Evolutionary conservation across 92 coral and sea anemone species (phyloP), one percentile per base, ranked within the genome.

Genomic region (Ricordea florida): DNA sequence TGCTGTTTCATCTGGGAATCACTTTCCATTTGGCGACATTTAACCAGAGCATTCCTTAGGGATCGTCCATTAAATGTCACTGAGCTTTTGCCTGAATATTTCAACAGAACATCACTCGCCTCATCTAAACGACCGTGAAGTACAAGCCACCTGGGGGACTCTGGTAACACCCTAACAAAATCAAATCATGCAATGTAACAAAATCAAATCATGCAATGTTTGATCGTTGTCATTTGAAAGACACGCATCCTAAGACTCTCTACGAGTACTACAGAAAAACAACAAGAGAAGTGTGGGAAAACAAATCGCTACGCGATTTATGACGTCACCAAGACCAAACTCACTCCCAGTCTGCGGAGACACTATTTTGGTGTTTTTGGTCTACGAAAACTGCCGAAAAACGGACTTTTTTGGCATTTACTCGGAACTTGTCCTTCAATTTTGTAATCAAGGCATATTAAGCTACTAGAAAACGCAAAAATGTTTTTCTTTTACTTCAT

Each of bases 71-170:
- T 74, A 11, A 44, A 14, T 1, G 44, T 33, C 14, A 34, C 15
- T 6, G 47, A 72, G 22, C 53, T 64, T 35, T 78, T 66, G 17
- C 59, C 25, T 0, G 46, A 71, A 36, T 41, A 70, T 43, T 78
- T 85, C 46, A 52, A n/a, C 26, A 85, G 23, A 30, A 71, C 45
- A 1, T 18, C 47, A 34, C 53, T 11, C 5, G 90, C 85, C 5
- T 78, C 85, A 17, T 69, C 75, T 17, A 32, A 20, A 31, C 80
- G 81, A 29, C 75, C 77, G 38, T 78, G 63, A 18, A 32, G 40
- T 34, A 73, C 70, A 27, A 85, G 90, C 85, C 85, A 85, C 13
- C 91, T 80, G 13, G 86, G 82, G 13, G 91, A 85, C 74, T 85
- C 91, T 6, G 91, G 91, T 20, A 69, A 14, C 9, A 68, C 26